phyloP scores from a whole-genome alignment of 1,140 invertebrate genomes.

The Bombus polaris region DNA sequence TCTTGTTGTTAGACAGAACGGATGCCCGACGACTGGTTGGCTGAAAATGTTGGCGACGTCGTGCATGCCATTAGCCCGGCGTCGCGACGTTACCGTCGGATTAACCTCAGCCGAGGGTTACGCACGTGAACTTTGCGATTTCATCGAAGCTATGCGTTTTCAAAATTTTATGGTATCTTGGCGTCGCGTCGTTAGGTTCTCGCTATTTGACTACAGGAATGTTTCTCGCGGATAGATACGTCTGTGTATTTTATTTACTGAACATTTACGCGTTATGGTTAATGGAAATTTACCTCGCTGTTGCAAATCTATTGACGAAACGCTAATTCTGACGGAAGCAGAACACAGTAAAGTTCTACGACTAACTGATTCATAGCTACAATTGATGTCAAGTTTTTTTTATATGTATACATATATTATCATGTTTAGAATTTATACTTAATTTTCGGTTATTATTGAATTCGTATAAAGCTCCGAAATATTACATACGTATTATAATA shows the following conservation, averaged over 20 bases:
- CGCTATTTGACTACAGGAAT: too few species aligned
- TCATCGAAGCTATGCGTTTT: constrained; percentile 55
- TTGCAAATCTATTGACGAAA: background rate
- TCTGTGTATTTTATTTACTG: background rate
- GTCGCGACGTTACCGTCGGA: constrained; percentile 64
- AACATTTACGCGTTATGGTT: constrained; percentile 2
- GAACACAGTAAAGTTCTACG: background rate
- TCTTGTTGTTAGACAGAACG: constrained; percentile 54
- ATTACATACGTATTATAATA: too few species aligned
- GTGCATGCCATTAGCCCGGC: constrained; percentile 66
- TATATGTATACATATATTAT: too few species aligned
- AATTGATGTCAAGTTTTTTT: too few species aligned
- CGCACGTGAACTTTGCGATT: constrained; percentile 34
- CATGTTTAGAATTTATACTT: too few species aligned
- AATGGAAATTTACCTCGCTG: too few species aligned
- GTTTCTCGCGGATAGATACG: too few species aligned
- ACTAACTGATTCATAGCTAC: too few species aligned
- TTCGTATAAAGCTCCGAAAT: too few species aligned
- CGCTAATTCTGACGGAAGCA: background rate
- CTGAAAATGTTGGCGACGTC: constrained; percentile 64
- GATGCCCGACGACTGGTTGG: constrained; percentile 51
- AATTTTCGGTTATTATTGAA: too few species aligned
- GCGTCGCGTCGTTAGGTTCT: background rate
- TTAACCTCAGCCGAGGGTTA: constrained; percentile 59
- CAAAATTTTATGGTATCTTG: constrained; percentile 13